These are phyloP conservation scores for Deilephila porcellus DNA, from an alignment of 2,888 invertebrate species.

Conservation along the genomic window DNA sequence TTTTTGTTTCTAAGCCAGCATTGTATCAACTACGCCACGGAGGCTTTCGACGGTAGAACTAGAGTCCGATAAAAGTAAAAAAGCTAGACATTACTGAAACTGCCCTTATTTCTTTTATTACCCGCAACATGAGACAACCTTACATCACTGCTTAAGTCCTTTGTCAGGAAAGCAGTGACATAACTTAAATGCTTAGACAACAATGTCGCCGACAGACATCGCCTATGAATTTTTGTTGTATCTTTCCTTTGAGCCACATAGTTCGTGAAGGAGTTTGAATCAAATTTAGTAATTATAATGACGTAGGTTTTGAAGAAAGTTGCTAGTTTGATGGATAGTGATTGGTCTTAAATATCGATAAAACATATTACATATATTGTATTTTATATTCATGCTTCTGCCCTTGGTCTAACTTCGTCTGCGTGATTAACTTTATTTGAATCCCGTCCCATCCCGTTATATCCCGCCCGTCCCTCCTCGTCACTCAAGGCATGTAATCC, in stretches of 20 bases:
- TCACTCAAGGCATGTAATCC: too few relatives aligned
- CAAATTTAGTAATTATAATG: too few relatives aligned
- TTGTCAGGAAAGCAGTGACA: background rate
- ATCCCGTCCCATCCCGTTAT: too few relatives aligned
- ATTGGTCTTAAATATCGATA: background rate
- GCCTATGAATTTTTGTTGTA: background rate
- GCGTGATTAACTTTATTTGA: too few relatives aligned
- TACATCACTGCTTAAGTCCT: background rate
- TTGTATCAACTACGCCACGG: too few relatives aligned
- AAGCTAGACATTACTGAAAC: background rate
- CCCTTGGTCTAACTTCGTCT: too few relatives aligned
- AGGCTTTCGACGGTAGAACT: too few relatives aligned
- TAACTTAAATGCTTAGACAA: constrained; percentile 3
- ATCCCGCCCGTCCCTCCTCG: too few relatives aligned
- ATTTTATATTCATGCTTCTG: too few relatives aligned
- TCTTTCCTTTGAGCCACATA: background rate
- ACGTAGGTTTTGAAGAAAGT: background rate
- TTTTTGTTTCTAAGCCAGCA: too few relatives aligned
- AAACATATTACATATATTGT: too few relatives aligned
- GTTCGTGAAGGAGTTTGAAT: background rate
- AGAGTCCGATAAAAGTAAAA: too few relatives aligned
- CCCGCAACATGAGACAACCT: background rate
- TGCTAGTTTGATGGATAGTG: background rate
- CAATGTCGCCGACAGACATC: background rate
- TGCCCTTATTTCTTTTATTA: background rate